Evolutionary conservation across 2,888 invertebrate species (phyloP), one percentile per base, ranked within the genome.

Genomic region (Meganola albula): DNA sequence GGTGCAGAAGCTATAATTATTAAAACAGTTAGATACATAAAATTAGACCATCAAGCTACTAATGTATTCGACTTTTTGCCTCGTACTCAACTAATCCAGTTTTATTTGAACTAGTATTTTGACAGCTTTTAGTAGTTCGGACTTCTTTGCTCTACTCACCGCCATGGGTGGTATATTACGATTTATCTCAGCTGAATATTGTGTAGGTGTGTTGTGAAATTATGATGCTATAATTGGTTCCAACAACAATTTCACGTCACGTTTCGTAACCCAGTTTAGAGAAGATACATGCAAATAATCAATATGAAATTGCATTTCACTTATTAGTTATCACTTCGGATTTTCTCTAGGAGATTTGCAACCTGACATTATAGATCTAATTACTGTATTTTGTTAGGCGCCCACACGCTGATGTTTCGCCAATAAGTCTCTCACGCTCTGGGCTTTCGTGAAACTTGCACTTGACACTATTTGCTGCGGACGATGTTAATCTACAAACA

Each of bases 401-500:
- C 57, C 57, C 44, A 55, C 48, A 31, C 39, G 29, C 27, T 28
- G 29, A 22, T 20, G 24, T 42, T 49, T 44, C 10, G 49, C 55
- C 41, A 40, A 47, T 54, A 49, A 43, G 34, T 24, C 44, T 56
- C 62, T 58, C 57, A 60, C 58, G 59, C 50, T 52, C 40, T 37
- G 24, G 37, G 39, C 36, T 34, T 36, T 43, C 42, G 35, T 48
- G 37, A 54, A 44, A 55, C 36, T 20, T 27, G 30, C 49, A 63
- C 64, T 69, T 65, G 63, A 63, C 70, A 62, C 49, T 59, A 48
- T 58, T 63, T 38, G 31, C 21, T 39, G 39, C 35, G 49, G 44
- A 45, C 38, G 31, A 53, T 28, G 26, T 39, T 29, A 43, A 27
- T 40, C 34, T 31, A 31, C 37, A 13, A 33, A 43, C 30, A 33